A percentile compares a stretch with the other conserved stretches of the same genome.
Evolutionary conservation across 2,888 invertebrate species (phyloP).

Genomic region (Pandemis corylana): DNA sequence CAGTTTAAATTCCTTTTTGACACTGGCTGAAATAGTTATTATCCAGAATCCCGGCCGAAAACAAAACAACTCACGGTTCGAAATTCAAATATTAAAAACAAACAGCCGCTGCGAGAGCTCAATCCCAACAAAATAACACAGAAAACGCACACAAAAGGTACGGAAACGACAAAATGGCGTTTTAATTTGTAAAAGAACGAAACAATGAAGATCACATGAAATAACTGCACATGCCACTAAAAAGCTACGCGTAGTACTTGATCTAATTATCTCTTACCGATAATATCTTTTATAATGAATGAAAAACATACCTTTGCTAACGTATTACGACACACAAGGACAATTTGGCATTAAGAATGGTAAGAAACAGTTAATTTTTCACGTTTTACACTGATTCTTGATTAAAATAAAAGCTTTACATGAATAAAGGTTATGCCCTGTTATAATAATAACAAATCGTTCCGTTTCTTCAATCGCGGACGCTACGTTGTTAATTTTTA

Average conservation of each 20-base stretch:
- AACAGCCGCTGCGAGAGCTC: constrained; percentile 12
- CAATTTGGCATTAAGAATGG: constrained; percentile 53
- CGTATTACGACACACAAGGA: constrained; percentile 50
- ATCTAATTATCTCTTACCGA: constrained; percentile 67
- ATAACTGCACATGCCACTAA: constrained; percentile 79
- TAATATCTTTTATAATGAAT: constrained; percentile 68
- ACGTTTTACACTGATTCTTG: constrained; percentile 61
- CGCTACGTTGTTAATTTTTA: constrained; percentile 40
- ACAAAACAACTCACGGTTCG: constrained; percentile 49
- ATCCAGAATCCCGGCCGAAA: constrained; percentile 34
- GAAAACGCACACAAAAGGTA: constrained; percentile 12
- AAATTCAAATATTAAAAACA: constrained; percentile 44
- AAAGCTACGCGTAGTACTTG: constrained; percentile 66
- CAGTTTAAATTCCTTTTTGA: not conserved
- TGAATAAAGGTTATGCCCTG: constrained; percentile 75
- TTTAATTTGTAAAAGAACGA: constrained; percentile 65
- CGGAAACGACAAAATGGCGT: constrained; percentile 72
- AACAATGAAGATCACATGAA: constrained; percentile 76
- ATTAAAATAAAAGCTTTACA: constrained; percentile 72
- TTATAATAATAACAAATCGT: constrained; percentile 79
- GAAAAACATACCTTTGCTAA: constrained; percentile 67
- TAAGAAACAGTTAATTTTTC: constrained; percentile 46
- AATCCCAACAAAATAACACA: constrained; percentile 34
- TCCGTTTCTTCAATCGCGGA: constrained; percentile 51
- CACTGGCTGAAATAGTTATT: not conserved